phyloP scores from a whole-genome alignment of 2,797 vertebrate species.

The Lepus townsendii region DNA sequence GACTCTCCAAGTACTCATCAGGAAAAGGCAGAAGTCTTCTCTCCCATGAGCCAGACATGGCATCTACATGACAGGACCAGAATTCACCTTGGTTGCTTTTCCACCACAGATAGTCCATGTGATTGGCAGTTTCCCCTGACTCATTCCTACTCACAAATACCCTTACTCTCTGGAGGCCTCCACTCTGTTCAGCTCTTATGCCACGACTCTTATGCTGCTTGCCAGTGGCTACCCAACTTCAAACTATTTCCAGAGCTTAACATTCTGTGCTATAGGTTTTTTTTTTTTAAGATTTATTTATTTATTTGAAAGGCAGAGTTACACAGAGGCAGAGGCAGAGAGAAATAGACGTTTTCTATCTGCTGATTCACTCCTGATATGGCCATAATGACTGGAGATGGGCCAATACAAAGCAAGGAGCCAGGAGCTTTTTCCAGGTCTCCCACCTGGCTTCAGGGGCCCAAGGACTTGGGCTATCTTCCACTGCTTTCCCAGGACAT shows the following conservation, averaged over 20 bases:
- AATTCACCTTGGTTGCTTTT: neutral
- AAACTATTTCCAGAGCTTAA: neutral
- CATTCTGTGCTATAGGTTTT: too few species aligned
- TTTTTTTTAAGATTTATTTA: too few species aligned
- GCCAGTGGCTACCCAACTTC: neutral
- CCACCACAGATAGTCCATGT: accelerated
- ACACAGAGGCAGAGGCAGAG: too few species aligned
- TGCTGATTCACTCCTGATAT: too few species aligned
- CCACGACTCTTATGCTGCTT: neutral
- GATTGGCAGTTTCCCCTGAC: neutral
- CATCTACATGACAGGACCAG: neutral
- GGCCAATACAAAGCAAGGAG: too few species aligned
- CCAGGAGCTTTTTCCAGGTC: too few species aligned
- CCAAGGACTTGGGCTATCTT: too few species aligned
- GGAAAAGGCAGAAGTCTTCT: neutral
- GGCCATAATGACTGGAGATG: too few species aligned
- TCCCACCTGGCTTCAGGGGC: too few species aligned
- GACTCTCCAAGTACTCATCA: neutral
- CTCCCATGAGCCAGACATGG: neutral
- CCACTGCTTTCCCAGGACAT: too few species aligned
- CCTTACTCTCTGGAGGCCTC: neutral
- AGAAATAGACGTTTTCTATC: too few species aligned
- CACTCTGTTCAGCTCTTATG: neutral
- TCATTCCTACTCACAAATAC: accelerated
- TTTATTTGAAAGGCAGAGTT: too few species aligned